Base-by-base conservation (phyloP, 1,140 invertebrate genomes). In the Pteromalus puparum region DNA sequence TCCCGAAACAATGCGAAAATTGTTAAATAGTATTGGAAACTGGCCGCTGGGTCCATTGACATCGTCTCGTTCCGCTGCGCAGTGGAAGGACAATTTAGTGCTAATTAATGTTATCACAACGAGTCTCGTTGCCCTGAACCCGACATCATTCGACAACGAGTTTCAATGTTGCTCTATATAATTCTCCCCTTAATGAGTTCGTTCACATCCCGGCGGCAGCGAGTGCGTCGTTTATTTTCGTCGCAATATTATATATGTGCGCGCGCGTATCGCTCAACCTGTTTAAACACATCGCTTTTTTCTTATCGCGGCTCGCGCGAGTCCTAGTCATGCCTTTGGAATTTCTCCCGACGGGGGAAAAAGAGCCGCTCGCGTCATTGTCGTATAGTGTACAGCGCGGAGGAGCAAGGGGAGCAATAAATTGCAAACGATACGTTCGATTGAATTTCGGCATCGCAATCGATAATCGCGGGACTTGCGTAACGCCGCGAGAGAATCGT, bases 1-100 rank as follows among this genome's bases (percentile, higher is more conserved):
- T 42, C 10, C 38, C 6, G 38, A 42, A 42, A 42, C 38, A 42
- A 53, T 53, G 48, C 48, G 12, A 53, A 53, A 53, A 10, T 53
- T 34, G 30, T 34, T 5, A 0, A 34, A 18, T 18, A 42, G 5
- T 53, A 53, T 53, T 53, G 48, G 48, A 53, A 53, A 53, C 48
- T 53, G 48, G 38, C 38, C 38, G 38, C 38, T 80, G 89, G 87
- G 86, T 88, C 89, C 89, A 89, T 89, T 90, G 89, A 90, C 88
- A 88, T 84, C 75, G 87, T 81, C 73, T 78, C 84, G 85, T 88
- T 89, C 82, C 38, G 38, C 7, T 42, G 38, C 38, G 38, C 30
- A 88, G 86, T 81, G 82, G 84, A 87, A 87, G 87, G 87, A 89
- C 89, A 88, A 89, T 90, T 90, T 87, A 88, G 85, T 84, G 87